Conservation (phyloP, 2,113 vertebrate genomes). For the Octodon degus region DNA sequence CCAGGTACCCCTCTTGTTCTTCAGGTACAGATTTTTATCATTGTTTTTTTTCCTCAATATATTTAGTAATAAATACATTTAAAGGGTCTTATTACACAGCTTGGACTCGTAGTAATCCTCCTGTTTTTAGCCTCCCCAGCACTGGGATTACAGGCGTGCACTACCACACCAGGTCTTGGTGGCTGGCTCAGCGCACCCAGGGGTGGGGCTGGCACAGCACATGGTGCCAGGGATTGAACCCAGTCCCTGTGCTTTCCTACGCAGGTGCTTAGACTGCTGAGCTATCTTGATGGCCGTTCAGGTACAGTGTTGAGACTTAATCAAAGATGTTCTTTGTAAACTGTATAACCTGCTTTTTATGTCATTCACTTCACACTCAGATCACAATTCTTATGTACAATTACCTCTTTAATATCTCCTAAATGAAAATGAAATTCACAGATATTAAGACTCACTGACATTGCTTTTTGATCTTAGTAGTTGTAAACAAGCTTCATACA, state of each 20-base stretch:
- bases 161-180: no score
- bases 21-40: background rate
- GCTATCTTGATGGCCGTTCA: background rate
- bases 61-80: no score
- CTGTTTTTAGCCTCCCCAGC: no score
- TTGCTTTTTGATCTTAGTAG: background rate
- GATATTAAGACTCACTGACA: background rate
- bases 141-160: no score
- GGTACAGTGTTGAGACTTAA: background rate
- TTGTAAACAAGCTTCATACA: background rate
- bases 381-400: background rate
- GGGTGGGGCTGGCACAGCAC: no score
- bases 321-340: constrained; percentile 38
- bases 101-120: no score
- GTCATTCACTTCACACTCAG: background rate
- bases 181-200: no score
- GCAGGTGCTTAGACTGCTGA: no score
- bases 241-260: no score
- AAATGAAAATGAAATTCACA: background rate
- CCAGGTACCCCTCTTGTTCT: background rate
- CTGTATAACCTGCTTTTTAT: background rate
- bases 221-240: no score
- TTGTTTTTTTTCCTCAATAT: no score
- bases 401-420: background rate
- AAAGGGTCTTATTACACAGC: no score